Conservation (phyloP, 1,140 invertebrate genomes). For the Sarcophaga peregrina region DNA sequence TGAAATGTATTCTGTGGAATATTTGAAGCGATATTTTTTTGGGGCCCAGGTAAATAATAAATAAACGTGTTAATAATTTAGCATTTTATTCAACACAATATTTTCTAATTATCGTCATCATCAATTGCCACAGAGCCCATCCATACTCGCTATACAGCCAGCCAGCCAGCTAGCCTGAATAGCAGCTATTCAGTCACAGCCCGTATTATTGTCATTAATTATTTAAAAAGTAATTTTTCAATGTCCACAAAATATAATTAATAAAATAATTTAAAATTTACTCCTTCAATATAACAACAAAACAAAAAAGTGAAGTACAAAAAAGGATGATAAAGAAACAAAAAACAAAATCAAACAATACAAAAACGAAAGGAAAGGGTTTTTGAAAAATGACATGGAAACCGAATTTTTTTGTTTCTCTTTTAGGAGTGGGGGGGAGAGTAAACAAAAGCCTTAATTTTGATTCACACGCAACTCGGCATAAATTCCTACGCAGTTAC, state of each 20-base stretch:
- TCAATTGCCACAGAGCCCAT: too few species aligned
- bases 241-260: conserved; percentile 39
- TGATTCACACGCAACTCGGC: neutral
- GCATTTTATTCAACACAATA: too few species aligned
- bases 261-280: conserved; percentile 35
- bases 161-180: too few species aligned
- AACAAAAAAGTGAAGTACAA: neutral
- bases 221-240: conserved; percentile 39
- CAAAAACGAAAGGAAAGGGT: neutral
- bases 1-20: too few species aligned
- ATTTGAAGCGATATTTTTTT: too few species aligned
- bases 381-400: conserved; percentile 30
- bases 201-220: conserved; percentile 6
- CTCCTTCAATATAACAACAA: neutral
- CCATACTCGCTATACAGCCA: too few species aligned
- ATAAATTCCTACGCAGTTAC: neutral
- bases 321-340: neutral
- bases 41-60: too few species aligned
- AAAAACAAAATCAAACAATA: neutral
- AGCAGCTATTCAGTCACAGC: neutral
- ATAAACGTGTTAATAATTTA: too few species aligned
- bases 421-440: neutral
- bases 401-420: neutral
- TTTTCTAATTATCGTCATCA: too few species aligned
- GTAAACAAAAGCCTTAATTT: neutral